These are phyloP conservation scores for Standfussiana lucernea DNA, from an alignment of 2,888 invertebrate genomes.

Conservation along the genomic window DNA sequence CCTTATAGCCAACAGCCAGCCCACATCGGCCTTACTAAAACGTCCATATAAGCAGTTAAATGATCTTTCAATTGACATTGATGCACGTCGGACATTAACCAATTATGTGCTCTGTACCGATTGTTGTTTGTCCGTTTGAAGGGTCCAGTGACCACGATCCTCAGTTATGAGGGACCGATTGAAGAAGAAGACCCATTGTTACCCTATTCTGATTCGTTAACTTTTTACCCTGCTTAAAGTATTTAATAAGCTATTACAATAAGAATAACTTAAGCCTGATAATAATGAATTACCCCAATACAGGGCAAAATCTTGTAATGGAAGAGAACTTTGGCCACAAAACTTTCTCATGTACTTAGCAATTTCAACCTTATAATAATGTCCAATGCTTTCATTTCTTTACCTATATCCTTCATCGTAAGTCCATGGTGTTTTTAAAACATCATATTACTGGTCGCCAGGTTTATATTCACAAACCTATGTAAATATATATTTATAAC, in stretches of 20 bases:
- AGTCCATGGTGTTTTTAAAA: not conserved
- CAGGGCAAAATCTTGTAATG: not conserved
- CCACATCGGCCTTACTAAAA: constrained; percentile 16
- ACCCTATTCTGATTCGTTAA: constrained; percentile 13
- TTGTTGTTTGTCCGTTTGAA: no score
- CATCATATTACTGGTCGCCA: not conserved
- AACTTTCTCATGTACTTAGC: not conserved
- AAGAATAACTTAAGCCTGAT: not conserved
- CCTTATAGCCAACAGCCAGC: constrained; percentile 9
- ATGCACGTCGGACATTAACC: constrained; percentile 5
- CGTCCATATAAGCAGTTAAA: constrained; percentile 28
- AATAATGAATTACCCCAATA: not conserved
- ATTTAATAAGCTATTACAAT: not conserved
- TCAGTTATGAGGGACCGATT: no score
- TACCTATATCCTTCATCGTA: not conserved
- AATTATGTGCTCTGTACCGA: not conserved
- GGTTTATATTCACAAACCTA: not conserved
- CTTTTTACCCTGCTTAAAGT: constrained; percentile 10
- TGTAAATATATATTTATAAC: not conserved
- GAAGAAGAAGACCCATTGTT: no score
- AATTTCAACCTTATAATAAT: not conserved
- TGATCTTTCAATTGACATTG: constrained; percentile 15
- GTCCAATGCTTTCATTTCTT: not conserved
- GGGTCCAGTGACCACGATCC: no score
- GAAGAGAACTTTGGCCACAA: not conserved